Base-by-base conservation (phyloP, 2,888 invertebrate species). In the Metacarcinus magister region DNA sequence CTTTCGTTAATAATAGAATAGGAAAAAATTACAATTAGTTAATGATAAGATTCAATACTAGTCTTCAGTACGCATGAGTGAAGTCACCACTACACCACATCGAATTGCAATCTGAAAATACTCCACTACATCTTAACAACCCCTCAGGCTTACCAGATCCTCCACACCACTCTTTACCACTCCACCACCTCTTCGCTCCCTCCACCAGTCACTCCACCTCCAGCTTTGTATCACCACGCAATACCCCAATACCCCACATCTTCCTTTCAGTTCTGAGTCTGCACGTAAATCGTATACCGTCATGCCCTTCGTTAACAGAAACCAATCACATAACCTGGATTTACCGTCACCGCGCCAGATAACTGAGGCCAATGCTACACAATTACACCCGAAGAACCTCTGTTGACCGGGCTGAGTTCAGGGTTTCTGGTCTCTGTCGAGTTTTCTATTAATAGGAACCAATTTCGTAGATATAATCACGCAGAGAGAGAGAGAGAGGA, bases 391-490 rank as follows among this genome's bases (percentile, higher is more conserved):
- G 2, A 28, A 82, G 82, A 82, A 32, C 82, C 82, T 32, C 82
- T 82, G 32, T 13, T 82, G 82, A 82, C 82, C 32, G 7, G 75
- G n/a, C 32, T 13, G 43, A 75, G 67, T 39, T 93, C 44, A 75
- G 44, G 44, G 60, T 32, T 13, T 75, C 48, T 75, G 43, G 93
- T 93, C 93, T 93, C 60, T 39, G 67, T 67, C n/a, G 91, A 23
- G 93, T 75, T 93, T 93, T 93, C 93, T 93, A 93, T 93, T 93
- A 93, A 93, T 75, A 93, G 75, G 23, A 16, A 93, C n/a, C 93
- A 93, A 28, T 93, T 93, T 75, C 16, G 75, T 75, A 54, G 44
- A 93, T 32, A 28, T 32, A 28, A 82, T 82, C 82, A 82, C 82
- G 8, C 7, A 16, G 39, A n/a, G 75, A n/a, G 23, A n/a, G n/a